phyloP scores from a whole-genome alignment of 2,888 invertebrate genomes.

The Phyllotreta cruciferae region DNA sequence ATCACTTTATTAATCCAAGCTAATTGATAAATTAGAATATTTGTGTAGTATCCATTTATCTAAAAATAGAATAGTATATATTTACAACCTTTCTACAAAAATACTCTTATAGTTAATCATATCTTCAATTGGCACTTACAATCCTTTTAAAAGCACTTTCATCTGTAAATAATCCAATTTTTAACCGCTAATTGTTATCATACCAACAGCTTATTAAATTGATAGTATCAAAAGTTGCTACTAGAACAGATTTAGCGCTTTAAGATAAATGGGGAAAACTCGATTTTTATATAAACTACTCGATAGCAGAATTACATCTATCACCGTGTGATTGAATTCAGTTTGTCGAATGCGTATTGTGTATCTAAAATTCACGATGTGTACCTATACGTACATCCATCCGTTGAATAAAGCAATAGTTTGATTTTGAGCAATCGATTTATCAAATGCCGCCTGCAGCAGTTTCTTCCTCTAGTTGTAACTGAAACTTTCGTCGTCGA shows the following conservation, averaged over 20 bases:
- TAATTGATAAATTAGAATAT: no score
- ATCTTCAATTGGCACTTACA: no score
- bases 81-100: no score
- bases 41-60: no score
- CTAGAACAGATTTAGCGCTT: no score
- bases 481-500: slow-evolving; percentile 18
- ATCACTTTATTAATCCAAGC: background rate
- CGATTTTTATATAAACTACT: slow-evolving; percentile 16
- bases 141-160: no score
- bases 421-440: slow-evolving; percentile 33
- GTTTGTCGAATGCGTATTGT: slow-evolving; percentile 13
- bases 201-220: no score
- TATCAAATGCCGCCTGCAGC: slow-evolving; percentile 28
- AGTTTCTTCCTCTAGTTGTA: slow-evolving; percentile 1
- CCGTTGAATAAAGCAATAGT: slow-evolving; percentile 32
- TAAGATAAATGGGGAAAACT: background rate
- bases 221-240: no score
- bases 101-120: no score
- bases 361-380: slow-evolving; percentile 13
- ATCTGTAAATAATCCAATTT: no score
- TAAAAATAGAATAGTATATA: no score
- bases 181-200: no score
- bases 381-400: slow-evolving; percentile 6
- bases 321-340: slow-evolving; percentile 28
- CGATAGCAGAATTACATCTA: slow-evolving; percentile 22